A percentile compares a stretch with the other conserved stretches of the same genome.
Conservation (phyloP, 2,113 vertebrate species). For the Myotis lucifugus region DNA sequence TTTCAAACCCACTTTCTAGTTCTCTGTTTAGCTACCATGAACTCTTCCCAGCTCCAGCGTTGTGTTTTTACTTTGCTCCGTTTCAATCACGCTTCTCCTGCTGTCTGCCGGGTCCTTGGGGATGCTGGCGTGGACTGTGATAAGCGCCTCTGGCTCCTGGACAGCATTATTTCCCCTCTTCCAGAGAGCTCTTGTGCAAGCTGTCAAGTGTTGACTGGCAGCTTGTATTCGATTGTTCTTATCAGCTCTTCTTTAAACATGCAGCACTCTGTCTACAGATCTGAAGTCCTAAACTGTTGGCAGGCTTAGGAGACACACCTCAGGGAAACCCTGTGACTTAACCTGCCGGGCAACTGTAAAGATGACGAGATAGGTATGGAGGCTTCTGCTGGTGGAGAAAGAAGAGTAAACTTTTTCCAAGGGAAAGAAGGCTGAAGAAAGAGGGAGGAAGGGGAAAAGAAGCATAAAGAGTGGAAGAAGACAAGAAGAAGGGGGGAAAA, state of each 20-base stretch:
- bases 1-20: slow-evolving; percentile 71
- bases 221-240: slow-evolving; percentile 31
- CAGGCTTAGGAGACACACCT: slow-evolving; percentile 34
- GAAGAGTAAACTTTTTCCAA: neutral
- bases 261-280: slow-evolving; percentile 42
- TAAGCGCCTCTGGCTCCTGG: neutral
- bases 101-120: neutral
- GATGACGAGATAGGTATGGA: neutral
- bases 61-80: slow-evolving; percentile 48
- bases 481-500: neutral
- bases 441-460: neutral
- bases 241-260: slow-evolving; percentile 9
- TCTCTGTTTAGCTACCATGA: slow-evolving; percentile 69
- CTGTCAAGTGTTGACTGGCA: slow-evolving; percentile 35
- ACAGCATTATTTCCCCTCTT: neutral
- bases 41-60: slow-evolving; percentile 57
- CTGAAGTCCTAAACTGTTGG: slow-evolving; percentile 25
- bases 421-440: neutral
- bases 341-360: neutral
- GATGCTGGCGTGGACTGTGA: neutral
- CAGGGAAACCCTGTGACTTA: slow-evolving; percentile 11
- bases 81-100: slow-evolving; percentile 34
- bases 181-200: neutral
- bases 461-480: neutral
- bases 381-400: neutral